These are phyloP conservation scores for Borostomias antarcticus DNA, from an alignment of 2,797 vertebrate genomes.

Conservation along the genomic window DNA sequence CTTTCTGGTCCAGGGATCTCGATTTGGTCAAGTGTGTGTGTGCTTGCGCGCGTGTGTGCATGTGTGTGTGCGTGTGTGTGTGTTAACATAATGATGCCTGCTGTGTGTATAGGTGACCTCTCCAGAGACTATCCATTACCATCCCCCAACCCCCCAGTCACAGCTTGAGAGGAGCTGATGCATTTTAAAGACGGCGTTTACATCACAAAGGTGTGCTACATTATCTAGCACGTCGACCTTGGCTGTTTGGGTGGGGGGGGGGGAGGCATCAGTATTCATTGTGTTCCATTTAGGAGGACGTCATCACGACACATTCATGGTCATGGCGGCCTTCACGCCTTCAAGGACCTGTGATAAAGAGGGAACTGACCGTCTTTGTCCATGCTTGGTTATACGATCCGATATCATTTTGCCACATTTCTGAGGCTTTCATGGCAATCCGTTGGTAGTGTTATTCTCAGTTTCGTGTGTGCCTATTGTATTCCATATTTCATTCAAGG, in stretches of 20 bases:
- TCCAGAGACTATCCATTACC: conserved; percentile 59
- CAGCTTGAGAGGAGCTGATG: conserved; percentile 54
- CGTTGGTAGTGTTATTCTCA: no score
- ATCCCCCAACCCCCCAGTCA: conserved; percentile 52
- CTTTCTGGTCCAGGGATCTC: conserved; percentile 69
- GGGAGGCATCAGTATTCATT: conserved; percentile 65
- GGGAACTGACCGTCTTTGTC: conserved; percentile 5
- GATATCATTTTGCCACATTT: no score
- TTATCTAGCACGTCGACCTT: conserved; percentile 59
- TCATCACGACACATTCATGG: no score
- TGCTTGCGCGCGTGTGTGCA: conserved; percentile 21
- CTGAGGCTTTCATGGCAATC: no score
- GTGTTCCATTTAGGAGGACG: conserved; percentile 50
- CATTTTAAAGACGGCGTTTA: conserved; percentile 65
- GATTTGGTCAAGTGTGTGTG: conserved; percentile 39
- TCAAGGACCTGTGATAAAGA: conserved; percentile 44
- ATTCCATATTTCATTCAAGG: no score
- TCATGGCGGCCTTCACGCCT: no score
- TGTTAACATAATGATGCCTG: background rate
- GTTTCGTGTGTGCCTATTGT: no score
- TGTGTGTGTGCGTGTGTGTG: background rate
- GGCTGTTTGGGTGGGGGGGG: no score
- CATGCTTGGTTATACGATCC: no score
- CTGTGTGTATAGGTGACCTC: conserved; percentile 66
- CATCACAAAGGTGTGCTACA: conserved; percentile 63